A percentile compares a stretch with the other conserved stretches of the same genome.
Conservation (phyloP, 2,888 invertebrate genomes). For the Omphaloscelis lunosa region DNA sequence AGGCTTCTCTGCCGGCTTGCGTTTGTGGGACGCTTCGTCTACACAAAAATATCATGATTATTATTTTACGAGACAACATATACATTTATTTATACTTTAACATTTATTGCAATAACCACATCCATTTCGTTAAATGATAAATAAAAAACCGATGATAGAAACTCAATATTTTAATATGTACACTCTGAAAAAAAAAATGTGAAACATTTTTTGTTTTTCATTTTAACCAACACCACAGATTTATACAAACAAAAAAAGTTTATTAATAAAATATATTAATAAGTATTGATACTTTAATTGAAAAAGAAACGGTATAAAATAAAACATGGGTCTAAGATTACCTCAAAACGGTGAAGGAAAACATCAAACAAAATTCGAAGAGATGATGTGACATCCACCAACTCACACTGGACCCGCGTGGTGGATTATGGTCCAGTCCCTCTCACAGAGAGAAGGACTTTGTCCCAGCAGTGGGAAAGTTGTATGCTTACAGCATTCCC, state of each 20-base stretch:
- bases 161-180: slow-evolving; percentile 10
- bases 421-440: neutral
- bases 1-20: slow-evolving; percentile 52
- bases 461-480: neutral
- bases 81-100: neutral
- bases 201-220: neutral
- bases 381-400: neutral
- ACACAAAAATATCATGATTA: neutral
- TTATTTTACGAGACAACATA: neutral
- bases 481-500: no score
- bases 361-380: neutral
- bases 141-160: slow-evolving; percentile 14
- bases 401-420: neutral
- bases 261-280: neutral
- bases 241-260: slow-evolving; percentile 3
- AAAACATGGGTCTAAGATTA: neutral
- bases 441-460: neutral
- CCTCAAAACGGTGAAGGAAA: neutral
- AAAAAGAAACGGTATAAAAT: neutral
- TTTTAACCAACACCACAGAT: neutral
- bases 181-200: neutral
- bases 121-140: slow-evolving; percentile 16
- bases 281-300: neutral
- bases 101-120: neutral
- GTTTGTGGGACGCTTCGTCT: slow-evolving; percentile 57